Conservation (phyloP, 2,888 invertebrate species). For the Chymomyza procnemis region DNA sequence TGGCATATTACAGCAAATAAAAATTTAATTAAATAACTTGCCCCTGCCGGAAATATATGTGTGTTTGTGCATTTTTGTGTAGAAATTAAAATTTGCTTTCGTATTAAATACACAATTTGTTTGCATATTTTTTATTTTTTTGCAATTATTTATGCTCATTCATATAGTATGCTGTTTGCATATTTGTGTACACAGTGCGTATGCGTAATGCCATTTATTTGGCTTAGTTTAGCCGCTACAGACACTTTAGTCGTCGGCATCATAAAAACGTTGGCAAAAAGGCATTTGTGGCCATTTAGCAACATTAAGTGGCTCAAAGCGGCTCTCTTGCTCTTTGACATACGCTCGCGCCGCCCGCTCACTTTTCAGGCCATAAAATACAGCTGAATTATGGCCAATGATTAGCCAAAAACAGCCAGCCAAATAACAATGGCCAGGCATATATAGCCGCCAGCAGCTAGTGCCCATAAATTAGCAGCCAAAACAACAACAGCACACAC, state of each 20-base stretch:
- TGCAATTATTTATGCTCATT: too few relatives aligned
- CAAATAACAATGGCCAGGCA: not conserved
- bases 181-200: not conserved
- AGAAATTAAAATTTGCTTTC: not conserved
- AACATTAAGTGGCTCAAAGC: not conserved
- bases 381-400: conserved; percentile 52
- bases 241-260: not conserved
- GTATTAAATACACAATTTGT: not conserved
- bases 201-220: not conserved
- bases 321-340: not conserved
- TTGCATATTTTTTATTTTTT: too few relatives aligned
- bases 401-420: conserved; percentile 38
- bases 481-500: not conserved
- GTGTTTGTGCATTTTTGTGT: not conserved
- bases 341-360: not conserved
- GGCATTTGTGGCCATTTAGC: not conserved
- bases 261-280: not conserved
- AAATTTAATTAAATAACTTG: not conserved
- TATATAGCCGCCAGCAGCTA: not conserved
- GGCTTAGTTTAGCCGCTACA: not conserved
- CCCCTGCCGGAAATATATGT: not conserved
- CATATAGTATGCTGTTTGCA: not conserved
- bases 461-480: not conserved
- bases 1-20: not conserved
- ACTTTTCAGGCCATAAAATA: not conserved